Evolutionary conservation across 2,797 vertebrate species (phyloP).

Genomic region (Clarias platycephalus): DNA sequence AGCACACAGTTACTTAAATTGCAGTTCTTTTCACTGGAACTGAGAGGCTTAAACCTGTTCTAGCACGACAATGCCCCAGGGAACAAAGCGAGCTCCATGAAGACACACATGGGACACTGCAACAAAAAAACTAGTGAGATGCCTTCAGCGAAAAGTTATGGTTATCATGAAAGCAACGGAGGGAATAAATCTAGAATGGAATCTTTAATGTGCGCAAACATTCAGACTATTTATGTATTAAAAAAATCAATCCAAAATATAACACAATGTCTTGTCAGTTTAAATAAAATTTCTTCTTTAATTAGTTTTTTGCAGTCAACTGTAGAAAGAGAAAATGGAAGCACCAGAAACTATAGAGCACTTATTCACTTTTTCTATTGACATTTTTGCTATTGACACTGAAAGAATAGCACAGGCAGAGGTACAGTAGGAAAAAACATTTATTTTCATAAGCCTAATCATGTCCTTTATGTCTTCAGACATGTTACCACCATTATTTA

Average conservation of each 20-base stretch:
- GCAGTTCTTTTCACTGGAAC: no score
- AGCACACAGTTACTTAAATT: no score
- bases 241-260: not conserved
- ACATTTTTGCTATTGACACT: not conserved
- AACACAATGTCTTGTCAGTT: not conserved
- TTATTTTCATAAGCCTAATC: not conserved
- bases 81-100: no score
- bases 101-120: no score
- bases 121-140: no score
- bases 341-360: not conserved
- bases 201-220: no score
- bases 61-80: no score
- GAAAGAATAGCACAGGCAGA: not conserved
- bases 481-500: not conserved
- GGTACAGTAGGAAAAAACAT: not conserved
- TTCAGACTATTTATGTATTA: no score
- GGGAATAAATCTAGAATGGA: no score
- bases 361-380: conserved; percentile 12
- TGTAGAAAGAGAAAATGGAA: conserved; percentile 5
- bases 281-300: not conserved
- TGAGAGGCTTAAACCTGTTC: no score
- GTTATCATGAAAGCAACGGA: no score
- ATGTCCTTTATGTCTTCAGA: not conserved
- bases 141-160: no score
- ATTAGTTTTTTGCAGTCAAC: not conserved